These are phyloP conservation scores for Nyctereutes procyonoides DNA, from an alignment of 2,113 vertebrate genomes.

Conservation along the genomic window DNA sequence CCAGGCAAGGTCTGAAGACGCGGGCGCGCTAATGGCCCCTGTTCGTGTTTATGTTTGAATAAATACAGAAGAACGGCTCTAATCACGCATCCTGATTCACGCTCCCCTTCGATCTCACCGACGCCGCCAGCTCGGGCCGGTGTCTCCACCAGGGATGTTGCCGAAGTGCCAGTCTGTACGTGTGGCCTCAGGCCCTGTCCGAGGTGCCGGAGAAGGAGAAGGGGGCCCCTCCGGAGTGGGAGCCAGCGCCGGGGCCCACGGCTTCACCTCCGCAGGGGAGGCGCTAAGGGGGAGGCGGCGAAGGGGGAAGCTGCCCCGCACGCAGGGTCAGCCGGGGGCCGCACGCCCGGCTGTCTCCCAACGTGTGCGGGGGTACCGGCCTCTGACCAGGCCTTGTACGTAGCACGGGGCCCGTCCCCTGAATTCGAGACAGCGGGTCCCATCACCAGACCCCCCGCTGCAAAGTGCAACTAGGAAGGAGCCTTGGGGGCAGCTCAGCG, in stretches of 20 bases:
- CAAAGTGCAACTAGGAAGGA: neutral
- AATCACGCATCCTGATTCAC: neutral
- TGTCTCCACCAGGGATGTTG: neutral
- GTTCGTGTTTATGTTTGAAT: neutral
- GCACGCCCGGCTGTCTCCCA: no score
- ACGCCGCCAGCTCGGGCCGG: no score
- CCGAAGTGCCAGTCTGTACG: neutral
- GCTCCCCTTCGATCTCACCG: neutral
- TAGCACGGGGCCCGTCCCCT: slow-evolving; percentile 9
- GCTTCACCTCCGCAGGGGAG: no score
- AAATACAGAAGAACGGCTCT: neutral
- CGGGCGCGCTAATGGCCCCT: neutral
- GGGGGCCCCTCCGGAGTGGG: no score
- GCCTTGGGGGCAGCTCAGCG: neutral
- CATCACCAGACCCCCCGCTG: neutral
- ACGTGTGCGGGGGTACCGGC: no score
- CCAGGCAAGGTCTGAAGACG: neutral
- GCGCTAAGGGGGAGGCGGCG: no score
- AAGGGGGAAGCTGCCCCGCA: no score
- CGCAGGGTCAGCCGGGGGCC: no score
- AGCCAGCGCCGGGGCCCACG: no score
- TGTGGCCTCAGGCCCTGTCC: neutral
- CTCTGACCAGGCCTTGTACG: neutral
- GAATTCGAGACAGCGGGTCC: neutral
- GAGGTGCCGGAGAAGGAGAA: no score